Conservation (phyloP, 2,888 invertebrate species). For the Masnerella sp. region DNA sequence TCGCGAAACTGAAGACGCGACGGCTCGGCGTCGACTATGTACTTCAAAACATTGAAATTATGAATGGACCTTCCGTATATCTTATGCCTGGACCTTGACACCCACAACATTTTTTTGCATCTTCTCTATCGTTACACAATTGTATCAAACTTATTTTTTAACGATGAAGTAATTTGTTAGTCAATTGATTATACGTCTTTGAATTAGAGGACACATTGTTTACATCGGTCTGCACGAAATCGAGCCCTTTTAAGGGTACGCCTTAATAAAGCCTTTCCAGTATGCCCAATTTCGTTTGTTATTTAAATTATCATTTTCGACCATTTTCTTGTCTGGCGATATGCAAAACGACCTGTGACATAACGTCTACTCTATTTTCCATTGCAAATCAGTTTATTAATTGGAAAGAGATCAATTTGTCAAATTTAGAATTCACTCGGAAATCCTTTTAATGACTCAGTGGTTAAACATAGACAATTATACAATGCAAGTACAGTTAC, state of each 20-base stretch:
- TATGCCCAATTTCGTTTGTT: no score
- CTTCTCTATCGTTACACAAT: constrained; percentile 52
- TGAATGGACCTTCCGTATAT: constrained; percentile 58
- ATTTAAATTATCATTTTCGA: no score
- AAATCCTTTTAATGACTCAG: no score
- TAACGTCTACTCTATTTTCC: no score
- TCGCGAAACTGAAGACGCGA: constrained; percentile 35
- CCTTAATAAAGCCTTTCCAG: not conserved
- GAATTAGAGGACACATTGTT: constrained; percentile 51
- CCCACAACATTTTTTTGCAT: constrained; percentile 54
- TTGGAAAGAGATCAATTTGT: no score
- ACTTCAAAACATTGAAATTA: constrained; percentile 46
- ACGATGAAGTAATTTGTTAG: constrained; percentile 49
- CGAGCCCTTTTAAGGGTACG: constrained; percentile 40
- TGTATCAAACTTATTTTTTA: constrained; percentile 53
- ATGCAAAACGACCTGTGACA: no score
- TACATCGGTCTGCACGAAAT: constrained; percentile 20
- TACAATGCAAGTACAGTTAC: no score
- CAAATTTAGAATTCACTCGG: no score
- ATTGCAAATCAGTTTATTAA: no score
- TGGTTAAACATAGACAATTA: no score
- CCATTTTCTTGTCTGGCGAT: no score
- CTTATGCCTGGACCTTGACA: constrained; percentile 47
- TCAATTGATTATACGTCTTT: constrained; percentile 45
- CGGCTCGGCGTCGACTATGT: constrained; percentile 26